A percentile compares a stretch with the other conserved stretches of the same genome.
These are phyloP conservation scores for Amphiprion clarkii DNA, from an alignment of 2,797 vertebrate species.

Conservation along the genomic window DNA sequence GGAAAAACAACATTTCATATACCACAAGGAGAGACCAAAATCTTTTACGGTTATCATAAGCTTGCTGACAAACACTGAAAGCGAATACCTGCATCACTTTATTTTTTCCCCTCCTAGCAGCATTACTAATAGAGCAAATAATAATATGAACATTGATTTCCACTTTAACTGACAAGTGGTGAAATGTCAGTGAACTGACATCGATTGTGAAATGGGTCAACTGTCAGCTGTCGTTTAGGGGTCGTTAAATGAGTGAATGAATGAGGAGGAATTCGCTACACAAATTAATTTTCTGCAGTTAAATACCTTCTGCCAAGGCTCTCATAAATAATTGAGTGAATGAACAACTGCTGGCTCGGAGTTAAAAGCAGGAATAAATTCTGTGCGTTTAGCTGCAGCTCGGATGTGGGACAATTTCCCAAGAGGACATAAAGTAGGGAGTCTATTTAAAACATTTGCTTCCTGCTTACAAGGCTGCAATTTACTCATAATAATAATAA, in stretches of 20 bases:
- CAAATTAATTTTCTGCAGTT: conserved; percentile 94
- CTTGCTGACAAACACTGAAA: conserved; percentile 41
- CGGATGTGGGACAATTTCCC: conserved; percentile 76
- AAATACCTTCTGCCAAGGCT: conserved; percentile 83
- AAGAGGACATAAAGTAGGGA: conserved; percentile 72
- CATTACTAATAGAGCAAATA: conserved; percentile 66
- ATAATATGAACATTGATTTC: conserved; percentile 75
- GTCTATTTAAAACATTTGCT: conserved; percentile 65
- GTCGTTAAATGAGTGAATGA: conserved; percentile 88
- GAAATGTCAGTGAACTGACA: conserved; percentile 88
- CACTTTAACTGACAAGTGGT: conserved; percentile 77
- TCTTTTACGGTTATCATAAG: conserved; percentile 31
- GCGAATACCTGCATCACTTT: conserved; percentile 53
- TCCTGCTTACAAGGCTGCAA: conserved; percentile 59
- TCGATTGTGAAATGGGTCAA: conserved; percentile 92
- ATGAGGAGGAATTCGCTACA: conserved; percentile 89
- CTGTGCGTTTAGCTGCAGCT: conserved; percentile 70
- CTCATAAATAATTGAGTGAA: conserved; percentile 90
- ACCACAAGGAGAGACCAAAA: conserved; percentile 4
- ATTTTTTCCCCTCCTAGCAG: conserved; percentile 38
- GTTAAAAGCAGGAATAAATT: conserved; percentile 80
- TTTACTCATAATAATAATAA: conserved; percentile 47
- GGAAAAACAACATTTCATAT: background rate
- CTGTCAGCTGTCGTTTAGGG: conserved; percentile 93
- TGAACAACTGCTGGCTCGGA: conserved; percentile 76